Conservation (phyloP, 2,113 vertebrate species). For the Cyprinodon tularosa region DNA sequence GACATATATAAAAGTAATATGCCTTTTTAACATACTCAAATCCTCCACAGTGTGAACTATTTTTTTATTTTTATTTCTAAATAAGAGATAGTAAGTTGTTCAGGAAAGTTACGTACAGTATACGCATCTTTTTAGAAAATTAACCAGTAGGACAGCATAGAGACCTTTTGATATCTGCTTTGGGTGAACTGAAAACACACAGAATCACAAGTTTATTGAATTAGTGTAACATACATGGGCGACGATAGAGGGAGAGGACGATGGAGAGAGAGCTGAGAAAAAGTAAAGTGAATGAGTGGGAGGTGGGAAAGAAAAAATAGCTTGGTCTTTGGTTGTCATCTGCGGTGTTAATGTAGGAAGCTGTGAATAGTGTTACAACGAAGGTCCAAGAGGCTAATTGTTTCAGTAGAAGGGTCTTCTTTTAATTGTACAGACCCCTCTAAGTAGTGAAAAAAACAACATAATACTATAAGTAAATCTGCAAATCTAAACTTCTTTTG, state of each 20-base stretch:
- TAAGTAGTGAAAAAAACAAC: slow-evolving; percentile 56
- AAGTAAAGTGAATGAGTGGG: slow-evolving; percentile 52
- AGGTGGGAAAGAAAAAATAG: slow-evolving; percentile 47
- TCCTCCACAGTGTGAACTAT: no score
- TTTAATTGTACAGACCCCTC: slow-evolving; percentile 53
- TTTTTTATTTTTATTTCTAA: no score
- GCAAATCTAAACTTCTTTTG: background rate
- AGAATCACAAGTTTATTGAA: background rate
- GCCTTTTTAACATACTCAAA: no score
- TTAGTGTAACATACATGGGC: slow-evolving; percentile 19
- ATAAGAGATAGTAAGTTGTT: background rate
- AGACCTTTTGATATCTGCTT: background rate
- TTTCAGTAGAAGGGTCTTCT: slow-evolving; percentile 52
- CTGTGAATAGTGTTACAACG: slow-evolving; percentile 61
- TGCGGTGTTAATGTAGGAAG: slow-evolving; percentile 56
- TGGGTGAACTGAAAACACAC: background rate
- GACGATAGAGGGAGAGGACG: slow-evolving; percentile 36
- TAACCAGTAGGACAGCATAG: background rate
- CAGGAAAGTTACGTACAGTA: background rate
- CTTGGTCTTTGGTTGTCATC: slow-evolving; percentile 49
- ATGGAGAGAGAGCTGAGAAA: slow-evolving; percentile 34
- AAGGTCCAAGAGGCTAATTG: slow-evolving; percentile 52
- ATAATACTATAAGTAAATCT: slow-evolving; percentile 38
- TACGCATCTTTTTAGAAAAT: background rate
- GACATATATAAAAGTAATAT: no score